Evolutionary conservation across 1,140 invertebrate genomes (phyloP).

Genomic region (Nymphalis io): DNA sequence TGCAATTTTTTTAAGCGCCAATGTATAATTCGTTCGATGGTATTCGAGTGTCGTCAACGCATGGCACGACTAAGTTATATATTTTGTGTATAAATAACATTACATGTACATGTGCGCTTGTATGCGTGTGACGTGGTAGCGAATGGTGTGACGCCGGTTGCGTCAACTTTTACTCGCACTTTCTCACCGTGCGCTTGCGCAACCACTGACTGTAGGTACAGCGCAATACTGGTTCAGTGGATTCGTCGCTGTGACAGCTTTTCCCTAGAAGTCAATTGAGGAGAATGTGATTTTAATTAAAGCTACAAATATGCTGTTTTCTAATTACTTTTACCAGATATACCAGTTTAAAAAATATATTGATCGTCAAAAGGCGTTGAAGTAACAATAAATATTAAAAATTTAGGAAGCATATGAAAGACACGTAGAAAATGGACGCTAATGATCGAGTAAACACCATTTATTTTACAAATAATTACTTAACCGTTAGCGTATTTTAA

Average conservation of each 20-base stretch:
- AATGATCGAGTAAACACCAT: slow-evolving; percentile 5
- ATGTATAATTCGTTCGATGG: slow-evolving; percentile 66
- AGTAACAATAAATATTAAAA: not conserved
- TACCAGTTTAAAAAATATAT: not conserved
- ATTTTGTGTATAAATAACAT: slow-evolving; percentile 30
- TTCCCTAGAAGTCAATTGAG: slow-evolving; percentile 47
- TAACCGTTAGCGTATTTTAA: not conserved
- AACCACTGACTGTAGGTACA: slow-evolving; percentile 45
- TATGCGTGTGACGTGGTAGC: slow-evolving; percentile 60
- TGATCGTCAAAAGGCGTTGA: too few relatives aligned
- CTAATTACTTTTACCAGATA: too few relatives aligned
- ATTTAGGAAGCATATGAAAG: not conserved
- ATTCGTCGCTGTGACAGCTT: slow-evolving; percentile 60
- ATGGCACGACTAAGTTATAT: slow-evolving; percentile 50
- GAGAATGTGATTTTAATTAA: not conserved
- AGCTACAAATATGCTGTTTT: too few relatives aligned
- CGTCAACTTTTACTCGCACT: slow-evolving; percentile 80
- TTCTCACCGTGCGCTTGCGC: slow-evolving; percentile 75
- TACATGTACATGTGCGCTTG: slow-evolving; percentile 41
- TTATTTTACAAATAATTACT: not conserved
- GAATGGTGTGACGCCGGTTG: slow-evolving; percentile 68
- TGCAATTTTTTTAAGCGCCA: slow-evolving; percentile 16
- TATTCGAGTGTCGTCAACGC: slow-evolving; percentile 67
- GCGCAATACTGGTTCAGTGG: slow-evolving; percentile 73
- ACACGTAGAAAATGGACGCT: slow-evolving; percentile 18